Conservation (phyloP, 2,797 vertebrate species). For the Nasua narica region DNA sequence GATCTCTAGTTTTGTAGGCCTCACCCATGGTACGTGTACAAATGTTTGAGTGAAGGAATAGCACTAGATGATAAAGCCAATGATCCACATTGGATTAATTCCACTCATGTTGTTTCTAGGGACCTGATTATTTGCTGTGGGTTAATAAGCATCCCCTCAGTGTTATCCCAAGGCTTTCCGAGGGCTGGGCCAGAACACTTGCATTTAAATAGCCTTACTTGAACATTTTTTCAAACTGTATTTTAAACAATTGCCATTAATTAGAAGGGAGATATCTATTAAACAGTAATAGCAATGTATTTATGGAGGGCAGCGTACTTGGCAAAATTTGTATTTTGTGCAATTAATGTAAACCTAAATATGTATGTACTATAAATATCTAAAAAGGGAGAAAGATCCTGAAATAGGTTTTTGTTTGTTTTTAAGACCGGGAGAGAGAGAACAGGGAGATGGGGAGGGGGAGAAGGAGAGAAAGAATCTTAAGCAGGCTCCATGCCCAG, state of each 20-base stretch:
- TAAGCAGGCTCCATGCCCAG: background rate
- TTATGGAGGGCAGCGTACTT: background rate
- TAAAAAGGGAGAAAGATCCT: background rate
- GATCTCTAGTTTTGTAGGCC: background rate
- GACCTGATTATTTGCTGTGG: background rate
- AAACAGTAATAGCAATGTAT: background rate
- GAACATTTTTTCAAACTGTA: background rate
- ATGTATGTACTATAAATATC: background rate
- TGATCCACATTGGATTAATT: background rate
- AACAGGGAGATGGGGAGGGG: background rate
- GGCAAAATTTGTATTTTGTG: background rate
- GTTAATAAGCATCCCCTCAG: background rate
- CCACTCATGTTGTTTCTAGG: background rate
- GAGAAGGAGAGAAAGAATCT: background rate
- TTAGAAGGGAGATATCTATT: background rate
- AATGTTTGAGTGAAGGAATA: background rate
- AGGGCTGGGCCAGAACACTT: background rate
- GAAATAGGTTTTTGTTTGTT: background rate
- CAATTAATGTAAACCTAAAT: background rate
- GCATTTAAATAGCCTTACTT: background rate
- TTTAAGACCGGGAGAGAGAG: background rate
- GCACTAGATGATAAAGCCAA: background rate
- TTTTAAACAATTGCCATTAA: background rate
- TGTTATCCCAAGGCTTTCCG: background rate
- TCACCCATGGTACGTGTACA: rapidly evolving